Evolutionary conservation across 2,113 vertebrate species (phyloP).

Genomic region (Plectropomus leopardus): DNA sequence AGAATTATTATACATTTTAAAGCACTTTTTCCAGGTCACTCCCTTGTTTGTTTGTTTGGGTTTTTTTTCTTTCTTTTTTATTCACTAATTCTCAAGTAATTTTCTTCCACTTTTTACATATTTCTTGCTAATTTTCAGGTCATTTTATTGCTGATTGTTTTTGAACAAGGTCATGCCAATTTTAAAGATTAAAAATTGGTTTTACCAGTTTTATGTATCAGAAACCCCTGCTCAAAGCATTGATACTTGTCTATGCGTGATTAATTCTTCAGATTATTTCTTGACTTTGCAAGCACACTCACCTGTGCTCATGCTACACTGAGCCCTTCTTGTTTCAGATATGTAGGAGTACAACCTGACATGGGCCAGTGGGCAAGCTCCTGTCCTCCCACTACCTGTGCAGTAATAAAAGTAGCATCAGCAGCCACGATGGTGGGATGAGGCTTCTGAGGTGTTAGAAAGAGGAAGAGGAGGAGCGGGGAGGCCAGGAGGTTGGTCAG

Average conservation of each 20-base stretch:
- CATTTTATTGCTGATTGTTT: too few relatives aligned
- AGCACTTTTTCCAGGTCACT: too few relatives aligned
- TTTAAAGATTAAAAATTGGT: too few relatives aligned
- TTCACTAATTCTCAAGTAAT: too few relatives aligned
- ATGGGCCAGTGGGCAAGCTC: slow-evolving; percentile 60
- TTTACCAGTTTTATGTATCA: neutral
- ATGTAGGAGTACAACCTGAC: slow-evolving; percentile 59
- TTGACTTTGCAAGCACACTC: slow-evolving; percentile 2
- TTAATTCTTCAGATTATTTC: slow-evolving; percentile 15
- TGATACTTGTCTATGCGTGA: neutral
- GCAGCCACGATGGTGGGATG: slow-evolving; percentile 21
- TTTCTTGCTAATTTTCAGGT: too few relatives aligned
- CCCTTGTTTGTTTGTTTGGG: too few relatives aligned
- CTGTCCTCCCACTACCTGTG: slow-evolving; percentile 46
- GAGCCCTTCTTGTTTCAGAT: slow-evolving; percentile 60
- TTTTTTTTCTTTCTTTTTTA: too few relatives aligned
- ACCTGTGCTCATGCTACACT: slow-evolving; percentile 35
- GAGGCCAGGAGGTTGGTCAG: slow-evolving; percentile 41
- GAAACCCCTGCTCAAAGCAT: neutral
- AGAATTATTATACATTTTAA: too few relatives aligned
- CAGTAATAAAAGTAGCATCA: slow-evolving; percentile 51
- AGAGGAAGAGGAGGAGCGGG: slow-evolving; percentile 41
- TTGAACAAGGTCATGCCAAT: too few relatives aligned
- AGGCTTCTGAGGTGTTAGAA: slow-evolving; percentile 42
- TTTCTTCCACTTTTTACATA: too few relatives aligned